Evolutionary conservation across 2,113 vertebrate species (phyloP).

Genomic region (Circaetus cinerascens): DNA sequence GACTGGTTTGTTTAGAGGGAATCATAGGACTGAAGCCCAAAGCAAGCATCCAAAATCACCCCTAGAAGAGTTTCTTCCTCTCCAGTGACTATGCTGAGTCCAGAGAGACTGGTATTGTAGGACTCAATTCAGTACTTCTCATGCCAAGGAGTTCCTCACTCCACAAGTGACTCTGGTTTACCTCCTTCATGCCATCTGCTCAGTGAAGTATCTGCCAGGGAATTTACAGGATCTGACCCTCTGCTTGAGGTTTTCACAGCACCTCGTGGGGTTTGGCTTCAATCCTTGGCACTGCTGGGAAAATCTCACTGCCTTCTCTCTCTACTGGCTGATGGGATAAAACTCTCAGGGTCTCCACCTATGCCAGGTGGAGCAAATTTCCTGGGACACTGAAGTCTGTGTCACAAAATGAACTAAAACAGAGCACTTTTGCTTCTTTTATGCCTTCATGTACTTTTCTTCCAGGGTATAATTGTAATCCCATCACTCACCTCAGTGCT

Average conservation of each 20-base stretch:
- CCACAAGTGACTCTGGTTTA: background rate
- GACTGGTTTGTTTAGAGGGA: background rate
- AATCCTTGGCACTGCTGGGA: background rate
- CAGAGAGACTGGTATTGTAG: background rate
- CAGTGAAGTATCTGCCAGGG: background rate
- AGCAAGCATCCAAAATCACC: background rate
- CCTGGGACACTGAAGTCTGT: background rate
- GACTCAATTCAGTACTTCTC: background rate
- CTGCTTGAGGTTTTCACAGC: background rate
- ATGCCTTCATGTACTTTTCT: background rate
- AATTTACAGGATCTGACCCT: background rate
- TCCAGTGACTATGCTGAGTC: background rate
- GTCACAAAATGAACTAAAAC: background rate
- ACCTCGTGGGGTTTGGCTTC: background rate
- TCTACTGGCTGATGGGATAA: background rate
- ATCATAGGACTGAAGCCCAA: background rate
- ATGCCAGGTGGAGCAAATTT: background rate
- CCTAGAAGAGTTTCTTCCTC: background rate
- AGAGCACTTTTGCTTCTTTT: background rate
- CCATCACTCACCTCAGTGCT: constrained; percentile 77
- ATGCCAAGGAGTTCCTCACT: background rate
- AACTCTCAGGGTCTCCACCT: background rate
- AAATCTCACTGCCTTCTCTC: background rate
- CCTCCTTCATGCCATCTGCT: background rate
- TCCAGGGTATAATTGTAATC: constrained; percentile 77